A percentile compares a stretch with the other conserved stretches of the same genome.
Conservation (phyloP, 1,140 invertebrate genomes). For the Drosophila sproati region DNA sequence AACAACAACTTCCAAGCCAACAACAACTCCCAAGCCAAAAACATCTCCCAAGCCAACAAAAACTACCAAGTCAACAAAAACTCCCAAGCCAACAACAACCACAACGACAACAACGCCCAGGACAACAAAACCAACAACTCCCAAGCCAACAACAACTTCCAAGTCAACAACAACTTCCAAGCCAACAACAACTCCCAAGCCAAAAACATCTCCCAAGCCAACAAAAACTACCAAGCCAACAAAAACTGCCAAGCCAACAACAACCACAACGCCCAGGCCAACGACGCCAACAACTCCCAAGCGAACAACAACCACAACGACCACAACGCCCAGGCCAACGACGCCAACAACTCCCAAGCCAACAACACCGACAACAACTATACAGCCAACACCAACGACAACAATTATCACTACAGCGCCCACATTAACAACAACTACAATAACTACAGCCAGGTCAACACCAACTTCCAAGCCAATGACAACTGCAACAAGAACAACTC, state of each 20-base stretch:
- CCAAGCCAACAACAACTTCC: background rate
- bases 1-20: background rate
- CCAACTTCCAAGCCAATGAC: conserved; percentile 2
- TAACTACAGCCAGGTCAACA: background rate
- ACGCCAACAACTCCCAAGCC: background rate
- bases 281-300: background rate
- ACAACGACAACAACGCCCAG: background rate
- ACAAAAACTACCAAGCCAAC: background rate
- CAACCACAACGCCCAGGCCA: too few relatives aligned
- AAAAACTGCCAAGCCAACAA: background rate
- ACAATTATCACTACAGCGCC: background rate
- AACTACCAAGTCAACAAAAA: background rate
- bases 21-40: background rate
- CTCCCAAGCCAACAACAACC: background rate
- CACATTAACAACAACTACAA: background rate
- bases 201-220: background rate
- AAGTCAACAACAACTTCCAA: background rate
- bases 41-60: background rate
- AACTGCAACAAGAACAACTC: conserved; percentile 9
- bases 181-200: background rate
- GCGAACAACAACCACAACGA: conserved; percentile 5
- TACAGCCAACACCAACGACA: background rate
- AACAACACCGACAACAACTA: background rate
- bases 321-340: background rate
- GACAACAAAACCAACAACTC: background rate